Evolutionary conservation across 2,113 vertebrate species (phyloP).

Genomic region (Megaceryle torquata): DNA sequence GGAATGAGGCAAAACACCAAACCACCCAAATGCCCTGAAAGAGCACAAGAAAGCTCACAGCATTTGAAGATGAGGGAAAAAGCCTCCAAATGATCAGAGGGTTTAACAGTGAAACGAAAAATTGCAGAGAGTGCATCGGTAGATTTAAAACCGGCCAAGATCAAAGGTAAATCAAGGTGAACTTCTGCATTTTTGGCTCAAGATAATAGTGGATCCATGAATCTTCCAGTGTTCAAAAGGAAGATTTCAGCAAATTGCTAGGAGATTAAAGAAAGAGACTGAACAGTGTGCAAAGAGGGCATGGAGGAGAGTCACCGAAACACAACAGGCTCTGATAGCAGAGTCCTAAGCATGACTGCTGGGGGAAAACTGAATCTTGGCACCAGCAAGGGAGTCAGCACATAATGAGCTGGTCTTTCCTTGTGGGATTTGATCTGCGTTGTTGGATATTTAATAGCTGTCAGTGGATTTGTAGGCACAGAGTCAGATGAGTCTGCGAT

Average conservation of each 20-base stretch:
- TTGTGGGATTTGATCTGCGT: background rate
- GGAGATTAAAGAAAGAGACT: background rate
- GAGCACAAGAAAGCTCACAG: background rate
- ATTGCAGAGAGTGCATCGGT: background rate
- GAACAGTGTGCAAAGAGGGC: background rate
- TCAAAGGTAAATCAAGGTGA: slow-evolving; percentile 31
- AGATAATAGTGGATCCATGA: slow-evolving; percentile 23
- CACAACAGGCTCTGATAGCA: background rate
- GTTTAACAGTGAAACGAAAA: background rate
- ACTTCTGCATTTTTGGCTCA: background rate
- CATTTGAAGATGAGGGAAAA: background rate
- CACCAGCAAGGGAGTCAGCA: slow-evolving; percentile 18
- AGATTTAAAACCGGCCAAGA: background rate
- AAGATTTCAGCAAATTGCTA: slow-evolving; percentile 3
- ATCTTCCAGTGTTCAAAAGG: slow-evolving; percentile 38
- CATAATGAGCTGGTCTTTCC: slow-evolving; percentile 20
- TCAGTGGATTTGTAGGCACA: background rate
- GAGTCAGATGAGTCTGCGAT: background rate
- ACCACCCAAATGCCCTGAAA: background rate
- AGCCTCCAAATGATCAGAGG: background rate
- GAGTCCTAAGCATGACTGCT: background rate
- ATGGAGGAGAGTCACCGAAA: background rate
- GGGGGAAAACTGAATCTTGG: slow-evolving; percentile 4
- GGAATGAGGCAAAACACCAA: background rate
- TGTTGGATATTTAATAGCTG: slow-evolving; percentile 29